Evolutionary conservation across 2,888 invertebrate species (phyloP).

Genomic region (Andrena flavipes): DNA sequence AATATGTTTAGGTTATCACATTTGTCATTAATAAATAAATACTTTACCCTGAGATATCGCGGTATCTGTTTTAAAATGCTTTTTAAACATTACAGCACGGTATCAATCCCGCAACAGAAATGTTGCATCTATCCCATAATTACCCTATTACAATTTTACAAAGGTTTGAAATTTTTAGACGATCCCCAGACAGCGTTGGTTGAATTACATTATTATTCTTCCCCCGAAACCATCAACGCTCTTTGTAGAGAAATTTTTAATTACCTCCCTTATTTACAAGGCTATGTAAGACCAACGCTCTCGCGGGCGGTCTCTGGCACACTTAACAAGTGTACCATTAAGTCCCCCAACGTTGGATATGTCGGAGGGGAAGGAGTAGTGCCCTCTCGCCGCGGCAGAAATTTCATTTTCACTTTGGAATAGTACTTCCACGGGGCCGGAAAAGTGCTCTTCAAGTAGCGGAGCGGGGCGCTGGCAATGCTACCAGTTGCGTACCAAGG

Average conservation of each 20-base stretch:
- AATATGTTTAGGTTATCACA: too few species aligned
- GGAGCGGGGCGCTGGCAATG: constrained; percentile 36
- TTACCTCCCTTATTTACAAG: constrained; percentile 37
- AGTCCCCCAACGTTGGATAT: constrained; percentile 18
- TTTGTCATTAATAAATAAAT: too few species aligned
- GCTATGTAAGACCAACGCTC: constrained; percentile 5
- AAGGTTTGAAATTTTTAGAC: too few species aligned
- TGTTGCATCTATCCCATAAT: too few species aligned
- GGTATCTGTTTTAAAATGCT: too few species aligned
- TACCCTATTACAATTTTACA: too few species aligned
- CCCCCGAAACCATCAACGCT: background rate
- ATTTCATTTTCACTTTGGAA: constrained; percentile 62
- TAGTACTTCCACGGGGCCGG: constrained; percentile 50
- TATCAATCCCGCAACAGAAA: too few species aligned
- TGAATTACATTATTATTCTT: background rate
- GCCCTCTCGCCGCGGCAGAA: constrained; percentile 41
- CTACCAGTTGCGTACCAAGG: constrained; percentile 59
- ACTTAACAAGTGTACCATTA: constrained; percentile 45
- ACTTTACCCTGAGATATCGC: too few species aligned
- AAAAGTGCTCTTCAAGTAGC: constrained; percentile 52
- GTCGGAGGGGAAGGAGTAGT: constrained; percentile 27
- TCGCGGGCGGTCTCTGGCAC: constrained; percentile 24
- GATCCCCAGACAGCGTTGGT: too few species aligned
- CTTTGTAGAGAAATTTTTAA: constrained; percentile 30
- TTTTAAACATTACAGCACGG: too few species aligned